Percentiles rank a stretch among this genome's conserved stretches.
Evolutionary conservation across 64 coral and sea anemone genomes (phyloP).

Genomic region (Stichodactyla helianthus): DNA sequence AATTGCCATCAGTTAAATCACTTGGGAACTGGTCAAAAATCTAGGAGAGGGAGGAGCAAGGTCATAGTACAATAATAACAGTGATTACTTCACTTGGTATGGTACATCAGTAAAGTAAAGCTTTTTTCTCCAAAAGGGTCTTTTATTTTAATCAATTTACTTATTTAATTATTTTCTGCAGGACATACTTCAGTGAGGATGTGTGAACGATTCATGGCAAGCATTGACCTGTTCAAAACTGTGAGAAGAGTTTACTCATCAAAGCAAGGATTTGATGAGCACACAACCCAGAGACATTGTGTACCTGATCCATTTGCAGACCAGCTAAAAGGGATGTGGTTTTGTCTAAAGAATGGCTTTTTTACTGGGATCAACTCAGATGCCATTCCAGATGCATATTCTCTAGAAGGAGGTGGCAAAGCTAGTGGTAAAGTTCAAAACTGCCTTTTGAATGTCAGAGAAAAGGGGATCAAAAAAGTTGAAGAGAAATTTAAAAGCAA

Average conservation of each 20-base stretch:
- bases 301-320: constrained; percentile 27
- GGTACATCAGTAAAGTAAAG: no score
- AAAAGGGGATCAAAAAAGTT: no score
- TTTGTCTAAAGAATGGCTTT: constrained; percentile 7
- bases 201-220: background rate
- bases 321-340: constrained; percentile 45
- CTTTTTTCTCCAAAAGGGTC: no score
- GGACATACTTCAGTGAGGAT: constrained; percentile 28
- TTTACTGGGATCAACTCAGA: background rate
- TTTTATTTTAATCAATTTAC: no score
- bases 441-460: no score
- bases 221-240: background rate
- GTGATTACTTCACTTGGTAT: no score
- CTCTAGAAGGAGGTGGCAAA: no score
- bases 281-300: constrained; percentile 9
- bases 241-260: background rate
- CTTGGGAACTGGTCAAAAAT: constrained; percentile 19
- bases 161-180: background rate
- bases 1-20: no score
- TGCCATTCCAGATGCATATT: no score
- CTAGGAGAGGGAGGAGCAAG: constrained; percentile 3
- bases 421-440: no score
- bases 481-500: no score
- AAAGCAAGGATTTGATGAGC: constrained; percentile 25
- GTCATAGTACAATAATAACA: background rate